Evolutionary conservation across 2,888 invertebrate genomes (phyloP).

Genomic region (Tiliacea aurago): DNA sequence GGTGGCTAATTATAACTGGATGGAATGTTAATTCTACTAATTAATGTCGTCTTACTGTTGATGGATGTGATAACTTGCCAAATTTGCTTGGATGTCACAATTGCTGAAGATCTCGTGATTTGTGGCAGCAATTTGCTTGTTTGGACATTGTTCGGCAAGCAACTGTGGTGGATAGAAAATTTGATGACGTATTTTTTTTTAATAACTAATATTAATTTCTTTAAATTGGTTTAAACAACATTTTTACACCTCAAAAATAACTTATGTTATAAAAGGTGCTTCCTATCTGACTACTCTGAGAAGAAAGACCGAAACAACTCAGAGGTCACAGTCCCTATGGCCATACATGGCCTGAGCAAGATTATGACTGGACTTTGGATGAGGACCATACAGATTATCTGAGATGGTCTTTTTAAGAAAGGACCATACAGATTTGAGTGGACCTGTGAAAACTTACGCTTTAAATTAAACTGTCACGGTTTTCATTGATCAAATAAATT

Average conservation of each 20-base stretch:
- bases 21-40: conserved; percentile 71
- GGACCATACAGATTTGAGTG: background rate
- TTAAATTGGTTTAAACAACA: too few species aligned
- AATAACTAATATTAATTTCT: background rate
- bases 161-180: background rate
- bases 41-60: conserved; percentile 69
- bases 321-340: background rate
- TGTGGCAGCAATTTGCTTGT: conserved; percentile 46
- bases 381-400: too few species aligned
- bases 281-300: background rate
- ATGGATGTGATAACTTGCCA: conserved; percentile 67
- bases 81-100: conserved; percentile 58
- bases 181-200: background rate
- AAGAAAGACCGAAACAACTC: background rate
- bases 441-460: background rate
- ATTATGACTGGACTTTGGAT: too few species aligned
- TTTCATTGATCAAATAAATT: background rate
- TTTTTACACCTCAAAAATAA: too few species aligned
- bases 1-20: conserved; percentile 66
- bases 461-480: background rate
- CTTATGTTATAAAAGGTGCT: too few species aligned
- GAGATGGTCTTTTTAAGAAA: background rate
- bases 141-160: conserved; percentile 27
- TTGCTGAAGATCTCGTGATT: conserved; percentile 48
- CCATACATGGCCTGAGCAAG: too few species aligned